phyloP scores from a whole-genome alignment of 2,113 vertebrate genomes.

The Steatornis caripensis region DNA sequence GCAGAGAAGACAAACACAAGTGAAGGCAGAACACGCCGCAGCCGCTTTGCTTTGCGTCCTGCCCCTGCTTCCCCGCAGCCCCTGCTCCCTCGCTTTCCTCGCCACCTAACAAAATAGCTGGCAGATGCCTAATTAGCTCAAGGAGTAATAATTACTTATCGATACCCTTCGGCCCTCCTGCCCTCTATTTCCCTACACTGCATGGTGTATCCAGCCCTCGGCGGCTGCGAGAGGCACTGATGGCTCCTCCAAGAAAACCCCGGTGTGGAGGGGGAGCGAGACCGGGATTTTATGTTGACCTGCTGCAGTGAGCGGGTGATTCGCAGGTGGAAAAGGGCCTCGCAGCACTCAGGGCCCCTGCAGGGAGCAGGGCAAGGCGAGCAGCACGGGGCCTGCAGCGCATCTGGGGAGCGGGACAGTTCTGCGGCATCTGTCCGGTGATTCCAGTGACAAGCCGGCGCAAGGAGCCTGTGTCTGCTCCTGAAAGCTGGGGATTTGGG shows the following conservation, averaged over 20 bases:
- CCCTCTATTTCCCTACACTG: neutral
- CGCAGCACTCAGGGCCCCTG: accelerated
- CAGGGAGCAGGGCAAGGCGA: neutral
- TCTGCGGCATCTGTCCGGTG: accelerated
- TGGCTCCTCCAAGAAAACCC: neutral
- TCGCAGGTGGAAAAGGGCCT: neutral
- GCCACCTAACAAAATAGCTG: accelerated
- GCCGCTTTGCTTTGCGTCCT: neutral
- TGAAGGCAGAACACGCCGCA: accelerated
- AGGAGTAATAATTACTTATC: neutral
- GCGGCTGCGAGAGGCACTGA: neutral
- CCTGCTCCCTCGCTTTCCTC: neutral
- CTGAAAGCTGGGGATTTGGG: accelerated
- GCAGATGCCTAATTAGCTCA: neutral
- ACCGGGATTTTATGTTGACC: accelerated
- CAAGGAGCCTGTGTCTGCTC: neutral
- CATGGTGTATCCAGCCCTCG: accelerated
- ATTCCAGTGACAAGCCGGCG: neutral
- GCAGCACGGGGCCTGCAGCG: accelerated
- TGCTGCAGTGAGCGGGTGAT: neutral
- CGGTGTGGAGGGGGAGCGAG: accelerated
- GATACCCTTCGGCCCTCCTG: neutral
- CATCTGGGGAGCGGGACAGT: accelerated
- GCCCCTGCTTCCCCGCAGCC: neutral
- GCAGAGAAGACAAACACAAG: neutral